Evolutionary conservation across 37 sponge, comb jelly and placozoan species (phyloP), one percentile per base, ranked within the genome.

Genomic region (Cliona cf. orientalis): DNA sequence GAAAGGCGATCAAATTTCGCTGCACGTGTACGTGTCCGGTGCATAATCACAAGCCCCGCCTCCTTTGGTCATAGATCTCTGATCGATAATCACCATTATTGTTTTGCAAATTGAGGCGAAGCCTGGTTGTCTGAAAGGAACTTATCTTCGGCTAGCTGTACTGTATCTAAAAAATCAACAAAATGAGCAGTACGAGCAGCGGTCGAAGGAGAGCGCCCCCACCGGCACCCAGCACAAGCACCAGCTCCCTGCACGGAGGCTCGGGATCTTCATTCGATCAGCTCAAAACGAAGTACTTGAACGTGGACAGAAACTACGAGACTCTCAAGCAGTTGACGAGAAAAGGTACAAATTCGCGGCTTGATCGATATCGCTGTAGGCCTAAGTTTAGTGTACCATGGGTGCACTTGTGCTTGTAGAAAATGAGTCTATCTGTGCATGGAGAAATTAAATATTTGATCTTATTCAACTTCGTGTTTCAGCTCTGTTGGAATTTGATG

Each of bases 231-330:
- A 49, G 11, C 5, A 6, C 45, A 4, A 3, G 29, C 39, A 62
- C 45, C 35, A 64, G 66, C 23, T 6, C 44, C n/a, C 32, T 19
- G 37, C 3, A 43, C 6, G 58, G 26, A 1, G 28, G 17, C 7
- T 72, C 71, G 56, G 58, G 28, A n/a, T n/a, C n/a, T n/a, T 39
- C 40, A 39, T 86, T 79, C 43, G 89, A 92, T n/a, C 76, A 83
- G 71, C 58, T 92, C 32, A 87, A 84, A 66, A 34, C 84, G 38
- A 87, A 87, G 49, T 92, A 78, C 69, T 23, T 87, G 69, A 87
- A 80, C 2, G 78, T 74, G n/a, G 88, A 92, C 34, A 87, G 92
- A 73, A 92, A 87, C 46, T 92, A 92, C 75, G 88, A 87, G 42
- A 79, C 42, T 44, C 66, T 92, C 3, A 92, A 92, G 42, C 33